These are phyloP conservation scores for Nematopogon swammerdamellus DNA, from an alignment of 2,888 invertebrate genomes.

Conservation along the genomic window DNA sequence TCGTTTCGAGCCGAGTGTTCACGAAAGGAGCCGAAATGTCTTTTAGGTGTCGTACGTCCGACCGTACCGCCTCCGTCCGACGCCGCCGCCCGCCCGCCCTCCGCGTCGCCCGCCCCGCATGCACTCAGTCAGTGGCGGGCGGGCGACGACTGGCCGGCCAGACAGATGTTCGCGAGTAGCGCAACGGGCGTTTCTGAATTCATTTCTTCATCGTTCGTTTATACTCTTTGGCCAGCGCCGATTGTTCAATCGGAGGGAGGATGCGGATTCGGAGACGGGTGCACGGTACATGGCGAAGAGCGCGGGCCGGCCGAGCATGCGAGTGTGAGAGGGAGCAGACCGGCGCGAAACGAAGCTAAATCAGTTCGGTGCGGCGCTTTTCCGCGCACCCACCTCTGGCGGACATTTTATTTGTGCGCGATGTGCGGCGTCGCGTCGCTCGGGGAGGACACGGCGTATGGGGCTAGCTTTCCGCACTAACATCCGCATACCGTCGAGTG, in stretches of 20 bases:
- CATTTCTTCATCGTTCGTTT: background rate
- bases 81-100: slow-evolving; percentile 21
- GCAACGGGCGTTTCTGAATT: background rate
- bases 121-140: background rate
- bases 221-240: no score
- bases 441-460: background rate
- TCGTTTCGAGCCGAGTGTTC: no score
- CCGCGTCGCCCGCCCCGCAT: slow-evolving; percentile 3
- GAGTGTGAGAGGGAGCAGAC: background rate
- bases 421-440: background rate
- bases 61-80: slow-evolving; percentile 57
- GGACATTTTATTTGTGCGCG: slow-evolving; percentile 56
- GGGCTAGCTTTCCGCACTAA: background rate
- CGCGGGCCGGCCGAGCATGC: background rate
- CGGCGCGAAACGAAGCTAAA: background rate
- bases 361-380: background rate
- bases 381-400: slow-evolving; percentile 21
- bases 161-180: slow-evolving; percentile 41
- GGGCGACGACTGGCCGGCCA: slow-evolving; percentile 26
- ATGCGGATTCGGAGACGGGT: slow-evolving; percentile 6
- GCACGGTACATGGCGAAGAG: slow-evolving; percentile 1
- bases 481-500: background rate
- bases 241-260: slow-evolving; percentile 7
- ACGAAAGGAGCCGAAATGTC: no score
- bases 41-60: no score